Evolutionary conservation across 2,797 vertebrate species (phyloP).

Genomic region (Fringilla coelebs): DNA sequence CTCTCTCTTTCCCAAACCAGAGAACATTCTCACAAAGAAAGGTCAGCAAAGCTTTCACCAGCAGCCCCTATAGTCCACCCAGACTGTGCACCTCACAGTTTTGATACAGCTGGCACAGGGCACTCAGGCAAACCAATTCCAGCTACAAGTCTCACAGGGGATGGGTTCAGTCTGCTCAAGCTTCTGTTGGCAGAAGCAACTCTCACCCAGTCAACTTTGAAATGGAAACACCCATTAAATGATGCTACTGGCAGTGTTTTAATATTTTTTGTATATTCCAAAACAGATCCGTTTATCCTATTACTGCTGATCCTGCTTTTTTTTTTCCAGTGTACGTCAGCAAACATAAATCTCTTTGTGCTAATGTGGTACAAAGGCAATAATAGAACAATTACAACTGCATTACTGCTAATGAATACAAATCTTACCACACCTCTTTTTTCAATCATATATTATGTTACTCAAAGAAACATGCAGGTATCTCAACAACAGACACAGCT

Average conservation of each 20-base stretch:
- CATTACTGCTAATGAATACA: neutral
- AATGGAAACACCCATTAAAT: neutral
- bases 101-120: neutral
- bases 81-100: neutral
- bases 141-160: fast-evolving
- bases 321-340: neutral
- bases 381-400: neutral
- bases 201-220: neutral
- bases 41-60: fast-evolving
- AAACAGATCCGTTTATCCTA: slow-evolving; percentile 1
- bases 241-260: neutral
- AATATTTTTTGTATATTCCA: neutral
- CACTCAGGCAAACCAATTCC: neutral
- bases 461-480: neutral
- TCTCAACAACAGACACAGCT: neutral
- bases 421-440: neutral
- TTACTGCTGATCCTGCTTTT: slow-evolving; percentile 25
- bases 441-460: neutral
- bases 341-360: slow-evolving; percentile 2
- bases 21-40: neutral
- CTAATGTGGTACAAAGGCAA: neutral
- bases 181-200: neutral
- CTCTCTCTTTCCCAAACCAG: neutral
- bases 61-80: fast-evolving
- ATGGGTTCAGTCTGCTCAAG: neutral